Evolutionary conservation across 2,888 invertebrate genomes (phyloP), one percentile per base, ranked within the genome.

Genomic region (Halictus quadricinctus): DNA sequence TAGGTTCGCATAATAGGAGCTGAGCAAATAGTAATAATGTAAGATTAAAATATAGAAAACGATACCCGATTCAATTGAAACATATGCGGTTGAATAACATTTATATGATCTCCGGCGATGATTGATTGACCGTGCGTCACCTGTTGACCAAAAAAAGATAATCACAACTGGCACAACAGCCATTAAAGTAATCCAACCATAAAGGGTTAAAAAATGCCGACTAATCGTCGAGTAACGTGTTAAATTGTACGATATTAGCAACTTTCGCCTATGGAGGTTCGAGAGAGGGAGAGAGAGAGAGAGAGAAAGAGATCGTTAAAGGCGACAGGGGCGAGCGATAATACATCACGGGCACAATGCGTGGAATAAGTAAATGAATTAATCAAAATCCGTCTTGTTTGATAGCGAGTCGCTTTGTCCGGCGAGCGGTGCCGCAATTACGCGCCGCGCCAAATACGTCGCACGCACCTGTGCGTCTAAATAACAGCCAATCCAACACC

Each of bases 311-410:
- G 7, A 36, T 64, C 29, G 64, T 64, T 64, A 64, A 64, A 64
- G 64, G 64, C 41, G 21, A 36, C 41, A 43, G 70, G 41, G 41
- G 36, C 41, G 70, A 36, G 13, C 36, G 64, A 15, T 36, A 36
- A 64, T 64, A 64, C 64, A 64, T 64, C 64, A 64, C 64, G 2
- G 29, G 64, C 29, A 76, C 81, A 80, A 75, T 85, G 79, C 25
- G 29, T 15, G 60, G 85, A 72, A 85, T 81, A 79, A 83, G 78
- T 88, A 83, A 87, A 88, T 82, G 85, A 85, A 88, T 88, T 86
- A 86, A 86, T 85, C 77, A 85, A 84, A 84, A 87, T 86, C 77
- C 75, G 88, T 80, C 83, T 80, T 80, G 80, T 79, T 81, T 79
- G 85, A 85, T 79, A 78, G 87, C 83, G 79, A 83, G 79, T 64